Conservation (phyloP, 2,888 invertebrate species). For the Xanthorhoe spadicearia region DNA sequence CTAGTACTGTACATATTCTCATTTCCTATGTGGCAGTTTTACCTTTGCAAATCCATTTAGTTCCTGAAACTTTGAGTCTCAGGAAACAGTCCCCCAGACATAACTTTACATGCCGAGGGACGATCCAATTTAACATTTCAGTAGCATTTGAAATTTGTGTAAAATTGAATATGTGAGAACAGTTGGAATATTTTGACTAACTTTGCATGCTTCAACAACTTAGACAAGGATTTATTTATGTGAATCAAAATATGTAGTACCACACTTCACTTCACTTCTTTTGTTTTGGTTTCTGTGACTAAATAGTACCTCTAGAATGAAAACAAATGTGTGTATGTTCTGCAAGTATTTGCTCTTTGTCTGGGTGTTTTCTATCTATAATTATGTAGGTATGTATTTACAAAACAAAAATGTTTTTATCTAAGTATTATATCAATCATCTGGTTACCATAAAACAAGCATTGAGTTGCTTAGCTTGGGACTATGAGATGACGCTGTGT, state of each 20-base stretch:
- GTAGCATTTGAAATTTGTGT: background rate
- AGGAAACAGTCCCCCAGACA: background rate
- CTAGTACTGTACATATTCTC: background rate
- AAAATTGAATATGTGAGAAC: background rate
- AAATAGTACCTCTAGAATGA: background rate
- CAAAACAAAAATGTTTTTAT: too few species aligned
- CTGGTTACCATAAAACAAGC: too few species aligned
- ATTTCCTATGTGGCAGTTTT: background rate
- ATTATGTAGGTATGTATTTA: too few species aligned
- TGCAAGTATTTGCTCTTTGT: too few species aligned
- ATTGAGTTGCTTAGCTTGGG: too few species aligned
- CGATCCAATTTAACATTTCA: conserved; percentile 1
- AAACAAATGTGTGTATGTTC: too few species aligned
- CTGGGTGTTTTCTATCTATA: too few species aligned
- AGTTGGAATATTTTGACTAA: background rate
- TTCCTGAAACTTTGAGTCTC: background rate
- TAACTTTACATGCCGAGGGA: background rate
- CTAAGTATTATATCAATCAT: too few species aligned
- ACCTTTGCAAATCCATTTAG: background rate
- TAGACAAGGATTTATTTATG: background rate
- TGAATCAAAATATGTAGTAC: background rate
- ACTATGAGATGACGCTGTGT: too few species aligned
- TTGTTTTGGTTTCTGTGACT: too few species aligned
- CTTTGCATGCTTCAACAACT: background rate
- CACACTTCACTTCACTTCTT: too few species aligned